Percentiles rank a stretch among this genome's conserved stretches.
Conservation (phyloP, 2,113 vertebrate genomes). For the Pionites leucogaster region DNA sequence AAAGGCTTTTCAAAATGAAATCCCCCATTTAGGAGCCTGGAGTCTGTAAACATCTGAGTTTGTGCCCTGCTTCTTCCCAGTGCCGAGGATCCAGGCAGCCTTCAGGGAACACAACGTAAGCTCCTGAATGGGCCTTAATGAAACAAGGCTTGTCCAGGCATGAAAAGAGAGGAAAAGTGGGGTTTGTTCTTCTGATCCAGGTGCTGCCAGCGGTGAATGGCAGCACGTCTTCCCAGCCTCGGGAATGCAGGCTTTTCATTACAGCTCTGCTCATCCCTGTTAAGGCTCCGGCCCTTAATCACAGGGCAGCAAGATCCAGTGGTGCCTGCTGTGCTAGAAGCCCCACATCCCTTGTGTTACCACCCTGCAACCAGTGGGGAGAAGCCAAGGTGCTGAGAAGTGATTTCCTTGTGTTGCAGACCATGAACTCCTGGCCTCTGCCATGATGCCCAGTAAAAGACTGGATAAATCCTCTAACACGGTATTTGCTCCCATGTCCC, state of each 20-base stretch:
- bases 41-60: neutral
- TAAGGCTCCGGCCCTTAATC: neutral
- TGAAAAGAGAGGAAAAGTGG: neutral
- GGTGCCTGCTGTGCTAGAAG: fast-evolving
- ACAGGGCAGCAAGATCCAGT: neutral
- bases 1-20: neutral
- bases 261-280: neutral
- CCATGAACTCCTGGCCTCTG: neutral
- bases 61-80: neutral
- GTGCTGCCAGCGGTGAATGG: neutral
- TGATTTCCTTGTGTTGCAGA: neutral
- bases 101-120: fast-evolving
- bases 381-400: neutral
- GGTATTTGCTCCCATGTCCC: neutral
- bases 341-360: fast-evolving
- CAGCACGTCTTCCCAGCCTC: neutral
- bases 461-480: neutral
- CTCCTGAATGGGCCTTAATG: fast-evolving
- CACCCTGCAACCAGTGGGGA: fast-evolving
- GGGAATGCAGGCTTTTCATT: neutral
- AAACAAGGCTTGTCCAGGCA: no score
- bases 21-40: neutral
- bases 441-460: fast-evolving
- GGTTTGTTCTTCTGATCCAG: neutral
- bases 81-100: neutral